Conservation (phyloP, 2,797 vertebrate species). For the Siniperca undulata region DNA sequence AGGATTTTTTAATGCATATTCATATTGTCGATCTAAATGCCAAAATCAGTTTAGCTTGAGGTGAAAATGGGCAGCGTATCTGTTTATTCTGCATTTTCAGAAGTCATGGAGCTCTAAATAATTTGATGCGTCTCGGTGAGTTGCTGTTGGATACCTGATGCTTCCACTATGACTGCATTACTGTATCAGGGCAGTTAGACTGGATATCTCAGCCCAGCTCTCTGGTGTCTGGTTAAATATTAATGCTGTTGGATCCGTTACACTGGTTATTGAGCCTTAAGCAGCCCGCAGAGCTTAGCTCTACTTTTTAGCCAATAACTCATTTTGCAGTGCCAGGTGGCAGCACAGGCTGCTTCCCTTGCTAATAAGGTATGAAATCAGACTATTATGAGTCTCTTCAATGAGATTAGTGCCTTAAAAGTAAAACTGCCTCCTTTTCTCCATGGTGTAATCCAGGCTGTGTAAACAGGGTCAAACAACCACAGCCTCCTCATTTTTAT, state of each 20-base stretch:
- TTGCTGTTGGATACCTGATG: conserved; percentile 70
- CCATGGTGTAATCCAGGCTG: conserved; percentile 52
- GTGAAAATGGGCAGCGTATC: conserved; percentile 22
- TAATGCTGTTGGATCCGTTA: conserved; percentile 82
- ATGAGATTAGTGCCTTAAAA: conserved; percentile 40
- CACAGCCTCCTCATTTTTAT: conserved; percentile 37
- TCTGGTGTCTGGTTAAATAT: conserved; percentile 85
- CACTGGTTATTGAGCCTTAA: conserved; percentile 76
- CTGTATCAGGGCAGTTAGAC: conserved; percentile 69
- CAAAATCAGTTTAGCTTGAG: conserved; percentile 23
- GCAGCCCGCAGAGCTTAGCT: conserved; percentile 65
- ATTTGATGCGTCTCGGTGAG: conserved; percentile 52
- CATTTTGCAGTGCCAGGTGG: conserved; percentile 61
- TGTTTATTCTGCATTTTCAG: conserved; percentile 41
- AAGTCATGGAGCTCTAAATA: conserved; percentile 55
- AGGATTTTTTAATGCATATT: conserved; percentile 46
- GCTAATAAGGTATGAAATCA: conserved; percentile 71
- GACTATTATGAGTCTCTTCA: conserved; percentile 48
- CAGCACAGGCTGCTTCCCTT: conserved; percentile 49
- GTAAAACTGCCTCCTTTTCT: conserved; percentile 35
- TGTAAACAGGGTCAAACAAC: conserved; percentile 60
- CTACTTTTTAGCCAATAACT: conserved; percentile 69
- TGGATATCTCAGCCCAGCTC: conserved; percentile 79
- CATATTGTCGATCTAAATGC: conserved; percentile 56
- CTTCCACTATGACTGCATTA: conserved; percentile 65